Conservation (phyloP, 2,797 vertebrate species). For the Linurgus olivaceus region DNA sequence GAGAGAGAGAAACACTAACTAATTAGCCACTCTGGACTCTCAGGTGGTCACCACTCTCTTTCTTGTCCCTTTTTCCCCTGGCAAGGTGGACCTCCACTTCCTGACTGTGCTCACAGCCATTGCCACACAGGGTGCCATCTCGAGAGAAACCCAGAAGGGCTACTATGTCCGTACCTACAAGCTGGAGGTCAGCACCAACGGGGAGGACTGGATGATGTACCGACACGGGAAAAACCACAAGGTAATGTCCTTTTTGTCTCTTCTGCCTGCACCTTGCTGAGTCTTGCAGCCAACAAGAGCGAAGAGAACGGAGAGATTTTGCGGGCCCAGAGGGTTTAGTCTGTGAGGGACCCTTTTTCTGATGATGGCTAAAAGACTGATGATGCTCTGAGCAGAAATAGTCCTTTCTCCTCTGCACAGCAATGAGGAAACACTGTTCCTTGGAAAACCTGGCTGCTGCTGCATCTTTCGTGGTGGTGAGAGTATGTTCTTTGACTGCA, state of each 20-base stretch:
- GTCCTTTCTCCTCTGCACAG: constrained; percentile 43
- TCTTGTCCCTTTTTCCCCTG: not conserved
- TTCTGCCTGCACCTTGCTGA: not conserved
- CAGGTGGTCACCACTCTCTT: not conserved
- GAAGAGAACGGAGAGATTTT: not conserved
- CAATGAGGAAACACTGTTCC: constrained; percentile 42
- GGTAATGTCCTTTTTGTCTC: constrained; percentile 72
- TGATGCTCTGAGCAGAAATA: constrained; percentile 11
- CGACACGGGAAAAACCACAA: constrained; percentile 97
- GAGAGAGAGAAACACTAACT: not conserved
- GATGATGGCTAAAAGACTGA: not conserved
- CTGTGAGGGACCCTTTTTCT: not conserved
- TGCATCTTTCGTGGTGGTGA: constrained; percentile 7
- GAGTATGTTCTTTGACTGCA: constrained; percentile 69
- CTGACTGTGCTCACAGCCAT: constrained; percentile 93
- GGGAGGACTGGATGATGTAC: constrained; percentile 99
- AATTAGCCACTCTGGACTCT: not conserved
- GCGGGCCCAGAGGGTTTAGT: not conserved
- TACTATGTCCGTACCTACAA: constrained; percentile 95
- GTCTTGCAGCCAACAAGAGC: not conserved
- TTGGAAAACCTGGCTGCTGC: constrained; percentile 61
- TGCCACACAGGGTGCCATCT: constrained; percentile 94
- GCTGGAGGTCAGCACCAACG: constrained; percentile 96
- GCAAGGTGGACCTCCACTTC: constrained; percentile 84
- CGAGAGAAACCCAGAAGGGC: constrained; percentile 89